Percentiles rank a stretch among this genome's conserved stretches.
These are phyloP conservation scores for Parascotia fuliginaria DNA, from an alignment of 2,888 invertebrate genomes.

Conservation along the genomic window DNA sequence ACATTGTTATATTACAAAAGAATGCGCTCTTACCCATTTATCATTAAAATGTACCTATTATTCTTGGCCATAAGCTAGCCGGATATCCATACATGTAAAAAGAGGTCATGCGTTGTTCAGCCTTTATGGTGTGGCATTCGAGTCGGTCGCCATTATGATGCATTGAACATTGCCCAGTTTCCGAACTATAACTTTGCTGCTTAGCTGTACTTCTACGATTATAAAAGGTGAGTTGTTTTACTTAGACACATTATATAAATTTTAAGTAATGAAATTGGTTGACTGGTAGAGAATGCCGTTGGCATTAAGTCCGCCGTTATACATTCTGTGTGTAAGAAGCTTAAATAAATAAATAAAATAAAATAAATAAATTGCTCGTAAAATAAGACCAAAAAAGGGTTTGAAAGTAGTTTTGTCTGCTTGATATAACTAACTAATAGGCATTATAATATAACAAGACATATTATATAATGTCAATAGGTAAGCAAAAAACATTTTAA, in stretches of 20 bases:
- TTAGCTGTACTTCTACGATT: conserved; percentile 35
- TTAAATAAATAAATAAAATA: too few relatives aligned
- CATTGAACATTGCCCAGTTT: conserved; percentile 58
- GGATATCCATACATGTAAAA: conserved; percentile 79
- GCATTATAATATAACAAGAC: too few relatives aligned
- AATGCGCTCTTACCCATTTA: conserved; percentile 48
- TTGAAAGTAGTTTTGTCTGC: too few relatives aligned
- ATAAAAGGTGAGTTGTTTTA: conserved; percentile 23
- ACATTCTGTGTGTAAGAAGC: too few relatives aligned
- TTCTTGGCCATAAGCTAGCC: conserved; percentile 65
- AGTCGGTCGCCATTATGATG: conserved; percentile 57
- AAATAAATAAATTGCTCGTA: too few relatives aligned
- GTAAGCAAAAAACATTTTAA: background rate
- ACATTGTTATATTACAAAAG: conserved; percentile 28
- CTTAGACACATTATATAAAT: too few relatives aligned
- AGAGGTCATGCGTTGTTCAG: conserved; percentile 65
- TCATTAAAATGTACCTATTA: conserved; percentile 61
- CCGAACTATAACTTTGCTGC: conserved; percentile 39
- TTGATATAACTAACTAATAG: too few relatives aligned
- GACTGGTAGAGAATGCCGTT: too few relatives aligned
- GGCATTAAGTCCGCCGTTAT: too few relatives aligned
- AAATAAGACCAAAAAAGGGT: too few relatives aligned
- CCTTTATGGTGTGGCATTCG: conserved; percentile 55
- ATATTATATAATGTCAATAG: too few relatives aligned
- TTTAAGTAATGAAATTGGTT: too few relatives aligned